Evolutionary conservation across 2,113 vertebrate species (phyloP).

Genomic region (Stigmatopora argus): DNA sequence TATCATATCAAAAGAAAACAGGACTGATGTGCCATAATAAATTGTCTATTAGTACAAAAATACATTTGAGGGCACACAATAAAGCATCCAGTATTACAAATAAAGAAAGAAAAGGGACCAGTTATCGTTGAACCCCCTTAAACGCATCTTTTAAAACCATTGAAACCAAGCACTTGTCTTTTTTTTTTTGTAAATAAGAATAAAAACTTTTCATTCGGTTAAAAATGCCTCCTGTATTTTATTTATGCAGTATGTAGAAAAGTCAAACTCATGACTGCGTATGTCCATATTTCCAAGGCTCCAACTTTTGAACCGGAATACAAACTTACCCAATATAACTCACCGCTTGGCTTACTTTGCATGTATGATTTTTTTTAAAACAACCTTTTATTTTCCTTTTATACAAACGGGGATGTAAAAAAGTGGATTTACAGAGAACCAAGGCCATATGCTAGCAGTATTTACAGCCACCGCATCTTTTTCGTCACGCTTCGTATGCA

Average conservation of each 20-base stretch:
- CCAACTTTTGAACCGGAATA: slow-evolving; percentile 92
- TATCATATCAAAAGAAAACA: slow-evolving; percentile 91
- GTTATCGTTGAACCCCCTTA: slow-evolving; percentile 72
- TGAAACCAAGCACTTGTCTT: slow-evolving; percentile 88
- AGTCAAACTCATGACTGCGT: slow-evolving; percentile 93
- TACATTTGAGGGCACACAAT: slow-evolving; percentile 99
- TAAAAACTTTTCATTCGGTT: slow-evolving; percentile 96
- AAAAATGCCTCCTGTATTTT: slow-evolving; percentile 88
- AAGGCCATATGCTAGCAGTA: slow-evolving; percentile 96
- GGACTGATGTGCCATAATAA: slow-evolving; percentile 98
- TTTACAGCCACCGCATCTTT: slow-evolving; percentile 89
- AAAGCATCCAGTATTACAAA: slow-evolving; percentile 98
- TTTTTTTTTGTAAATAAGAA: slow-evolving; percentile 71
- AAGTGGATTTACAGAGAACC: slow-evolving; percentile 99
- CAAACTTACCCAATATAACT: slow-evolving; percentile 85
- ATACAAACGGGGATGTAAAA: slow-evolving; percentile 99
- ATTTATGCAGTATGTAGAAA: slow-evolving; percentile 82
- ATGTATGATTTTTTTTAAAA: slow-evolving; percentile 57
- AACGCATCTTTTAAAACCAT: slow-evolving; percentile 86
- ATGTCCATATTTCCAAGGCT: slow-evolving; percentile 92
- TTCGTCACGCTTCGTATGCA: slow-evolving; percentile 80
- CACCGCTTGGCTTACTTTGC: slow-evolving; percentile 22
- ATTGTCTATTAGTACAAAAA: slow-evolving; percentile 99
- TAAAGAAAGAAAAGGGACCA: slow-evolving; percentile 80
- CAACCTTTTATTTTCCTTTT: slow-evolving; percentile 79